Evolutionary conservation across 2,888 invertebrate genomes (phyloP).

Genomic region (Drosophila quinaria): DNA sequence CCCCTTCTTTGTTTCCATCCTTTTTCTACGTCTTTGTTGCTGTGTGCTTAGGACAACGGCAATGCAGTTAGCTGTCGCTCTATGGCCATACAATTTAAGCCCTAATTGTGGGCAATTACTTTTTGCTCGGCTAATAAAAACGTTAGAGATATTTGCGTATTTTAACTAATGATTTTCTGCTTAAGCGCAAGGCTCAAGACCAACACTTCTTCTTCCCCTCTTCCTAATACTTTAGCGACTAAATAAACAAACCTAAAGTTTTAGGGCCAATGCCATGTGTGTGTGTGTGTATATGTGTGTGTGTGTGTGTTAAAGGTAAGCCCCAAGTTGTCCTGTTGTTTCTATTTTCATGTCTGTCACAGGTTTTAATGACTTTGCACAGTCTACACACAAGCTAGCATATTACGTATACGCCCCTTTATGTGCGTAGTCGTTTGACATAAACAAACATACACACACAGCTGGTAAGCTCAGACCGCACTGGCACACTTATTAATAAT

Average conservation of each 20-base stretch:
- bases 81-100: conserved; percentile 67
- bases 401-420: conserved; percentile 43
- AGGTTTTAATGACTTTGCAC: conserved; percentile 61
- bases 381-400: conserved; percentile 36
- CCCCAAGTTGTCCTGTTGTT: conserved; percentile 49
- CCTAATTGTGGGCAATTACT: conserved; percentile 79
- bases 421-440: conserved; percentile 21
- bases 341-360: conserved; percentile 61
- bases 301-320: conserved; percentile 42
- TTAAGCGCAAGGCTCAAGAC: conserved; percentile 53
- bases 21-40: conserved; percentile 19
- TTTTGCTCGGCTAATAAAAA: conserved; percentile 78
- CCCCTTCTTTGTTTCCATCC: not conserved
- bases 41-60: conserved; percentile 63
- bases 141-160: conserved; percentile 80
- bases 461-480: conserved; percentile 47
- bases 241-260: conserved; percentile 61
- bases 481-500: conserved; percentile 75
- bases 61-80: conserved; percentile 55
- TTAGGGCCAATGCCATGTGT: conserved; percentile 11
- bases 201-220: not conserved
- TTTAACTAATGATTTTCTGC: conserved; percentile 82
- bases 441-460: conserved; percentile 8
- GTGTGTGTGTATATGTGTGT: conserved; percentile 7
- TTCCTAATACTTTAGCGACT: conserved; percentile 43